phyloP scores from a whole-genome alignment of 2,888 invertebrate species.

The Crocallis elinguaria region DNA sequence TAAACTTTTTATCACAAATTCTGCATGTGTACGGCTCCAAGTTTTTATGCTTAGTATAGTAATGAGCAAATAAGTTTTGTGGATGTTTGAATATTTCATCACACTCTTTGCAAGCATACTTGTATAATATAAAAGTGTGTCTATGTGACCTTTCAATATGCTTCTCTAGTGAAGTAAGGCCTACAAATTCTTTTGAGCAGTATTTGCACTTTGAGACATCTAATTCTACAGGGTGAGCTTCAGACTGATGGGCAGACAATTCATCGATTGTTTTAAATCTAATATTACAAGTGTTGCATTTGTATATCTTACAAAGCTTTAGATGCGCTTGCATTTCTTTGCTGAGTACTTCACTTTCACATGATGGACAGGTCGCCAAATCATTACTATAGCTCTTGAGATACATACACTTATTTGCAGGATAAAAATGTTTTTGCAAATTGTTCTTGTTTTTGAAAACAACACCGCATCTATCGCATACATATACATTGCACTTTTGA shows the following conservation, averaged over 20 bases:
- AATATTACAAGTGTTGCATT: conserved; percentile 54
- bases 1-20: conserved; percentile 64
- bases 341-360: conserved; percentile 40
- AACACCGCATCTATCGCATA: conserved; percentile 56
- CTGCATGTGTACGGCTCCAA: conserved; percentile 67
- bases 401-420: conserved; percentile 27
- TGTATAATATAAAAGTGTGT: conserved; percentile 58
- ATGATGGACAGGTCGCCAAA: conserved; percentile 44
- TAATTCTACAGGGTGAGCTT: conserved; percentile 51
- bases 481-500: conserved; percentile 41
- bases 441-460: conserved; percentile 44
- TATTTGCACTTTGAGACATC: conserved; percentile 56
- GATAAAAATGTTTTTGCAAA: conserved; percentile 43
- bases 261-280: conserved; percentile 51
- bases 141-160: conserved; percentile 61
- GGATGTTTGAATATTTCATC: conserved; percentile 65
- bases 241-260: conserved; percentile 54
- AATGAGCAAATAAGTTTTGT: conserved; percentile 67
- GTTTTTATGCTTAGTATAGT: conserved; percentile 58
- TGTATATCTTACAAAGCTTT: conserved; percentile 51
- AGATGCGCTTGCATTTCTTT: conserved; percentile 41
- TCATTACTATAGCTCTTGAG: neutral
- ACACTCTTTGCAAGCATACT: conserved; percentile 66
- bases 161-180: conserved; percentile 50
- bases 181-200: conserved; percentile 63